Conservation (phyloP, 1,140 invertebrate species). For the Cotesia chilonis region DNA sequence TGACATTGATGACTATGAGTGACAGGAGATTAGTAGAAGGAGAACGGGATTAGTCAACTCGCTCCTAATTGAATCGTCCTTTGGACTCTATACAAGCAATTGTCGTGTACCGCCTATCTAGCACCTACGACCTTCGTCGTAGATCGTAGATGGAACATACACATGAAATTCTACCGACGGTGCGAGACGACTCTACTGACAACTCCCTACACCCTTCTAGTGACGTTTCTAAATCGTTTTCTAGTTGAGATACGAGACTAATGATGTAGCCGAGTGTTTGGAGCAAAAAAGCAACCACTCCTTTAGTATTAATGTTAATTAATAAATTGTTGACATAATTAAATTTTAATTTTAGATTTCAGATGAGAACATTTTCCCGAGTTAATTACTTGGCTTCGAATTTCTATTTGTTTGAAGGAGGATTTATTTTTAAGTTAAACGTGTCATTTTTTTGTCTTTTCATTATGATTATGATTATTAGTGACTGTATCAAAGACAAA, state of each 20-base stretch:
- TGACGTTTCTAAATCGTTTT: constrained; percentile 23
- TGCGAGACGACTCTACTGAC: constrained; percentile 42
- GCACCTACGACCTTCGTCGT: neutral
- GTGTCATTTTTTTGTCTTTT: too few relatives aligned
- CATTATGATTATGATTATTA: too few relatives aligned
- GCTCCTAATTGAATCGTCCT: constrained; percentile 57
- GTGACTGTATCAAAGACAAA: too few relatives aligned
- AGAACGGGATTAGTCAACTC: constrained; percentile 48
- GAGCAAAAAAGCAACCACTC: neutral
- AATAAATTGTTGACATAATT: neutral
- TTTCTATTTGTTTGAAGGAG: too few relatives aligned
- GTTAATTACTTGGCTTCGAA: too few relatives aligned
- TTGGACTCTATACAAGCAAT: constrained; percentile 49
- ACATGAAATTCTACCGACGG: constrained; percentile 37
- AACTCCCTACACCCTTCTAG: constrained; percentile 18
- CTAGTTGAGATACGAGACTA: neutral
- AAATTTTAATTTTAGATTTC: neutral
- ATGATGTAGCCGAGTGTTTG: neutral
- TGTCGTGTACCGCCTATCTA: constrained; percentile 37
- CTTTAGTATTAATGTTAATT: neutral
- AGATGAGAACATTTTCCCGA: too few relatives aligned
- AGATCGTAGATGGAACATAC: neutral
- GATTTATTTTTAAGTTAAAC: too few relatives aligned
- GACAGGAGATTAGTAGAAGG: constrained; percentile 15
- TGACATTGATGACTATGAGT: too few relatives aligned